Percentiles rank a stretch among this genome's conserved stretches.
phyloP scores from a whole-genome alignment of 2,797 vertebrate species.

The Eurystomus glaucurus region DNA sequence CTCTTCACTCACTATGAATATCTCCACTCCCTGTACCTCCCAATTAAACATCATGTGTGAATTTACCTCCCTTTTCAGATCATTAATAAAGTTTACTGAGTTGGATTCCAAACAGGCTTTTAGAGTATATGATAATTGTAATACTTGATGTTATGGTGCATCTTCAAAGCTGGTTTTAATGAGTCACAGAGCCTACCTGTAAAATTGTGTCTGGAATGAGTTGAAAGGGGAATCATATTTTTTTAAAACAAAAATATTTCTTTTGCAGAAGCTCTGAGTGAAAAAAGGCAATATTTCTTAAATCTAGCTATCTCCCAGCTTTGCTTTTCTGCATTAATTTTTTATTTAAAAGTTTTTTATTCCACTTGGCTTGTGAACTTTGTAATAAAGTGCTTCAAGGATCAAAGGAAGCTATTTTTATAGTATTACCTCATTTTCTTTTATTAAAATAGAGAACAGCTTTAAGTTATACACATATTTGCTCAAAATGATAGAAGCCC shows the following conservation, averaged over 20 bases:
- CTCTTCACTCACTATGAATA: neutral
- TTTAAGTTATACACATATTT: slow-evolving; percentile 20
- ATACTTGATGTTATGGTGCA: slow-evolving; percentile 57
- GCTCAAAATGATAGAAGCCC: neutral
- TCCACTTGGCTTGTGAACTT: slow-evolving; percentile 64
- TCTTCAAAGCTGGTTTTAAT: slow-evolving; percentile 75
- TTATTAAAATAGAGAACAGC: slow-evolving; percentile 64
- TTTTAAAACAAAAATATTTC: slow-evolving; percentile 54
- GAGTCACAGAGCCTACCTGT: slow-evolving; percentile 70
- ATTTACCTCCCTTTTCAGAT: slow-evolving; percentile 54
- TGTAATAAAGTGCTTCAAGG: slow-evolving; percentile 57
- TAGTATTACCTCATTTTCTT: slow-evolving; percentile 62
- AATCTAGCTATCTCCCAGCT: slow-evolving; percentile 63
- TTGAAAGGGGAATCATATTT: slow-evolving; percentile 64
- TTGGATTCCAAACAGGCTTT: slow-evolving; percentile 63
- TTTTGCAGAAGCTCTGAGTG: slow-evolving; percentile 25
- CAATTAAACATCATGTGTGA: slow-evolving; percentile 49
- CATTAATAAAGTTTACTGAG: slow-evolving; percentile 69
- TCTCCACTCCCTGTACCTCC: neutral
- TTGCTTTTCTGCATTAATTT: slow-evolving; percentile 67
- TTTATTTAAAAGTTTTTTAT: slow-evolving; percentile 75
- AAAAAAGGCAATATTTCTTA: slow-evolving; percentile 30
- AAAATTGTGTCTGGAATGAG: slow-evolving; percentile 76
- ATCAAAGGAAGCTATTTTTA: slow-evolving; percentile 69
- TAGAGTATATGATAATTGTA: slow-evolving; percentile 63